phyloP scores from a whole-genome alignment of 2,113 vertebrate species.

The Passerina amoena region DNA sequence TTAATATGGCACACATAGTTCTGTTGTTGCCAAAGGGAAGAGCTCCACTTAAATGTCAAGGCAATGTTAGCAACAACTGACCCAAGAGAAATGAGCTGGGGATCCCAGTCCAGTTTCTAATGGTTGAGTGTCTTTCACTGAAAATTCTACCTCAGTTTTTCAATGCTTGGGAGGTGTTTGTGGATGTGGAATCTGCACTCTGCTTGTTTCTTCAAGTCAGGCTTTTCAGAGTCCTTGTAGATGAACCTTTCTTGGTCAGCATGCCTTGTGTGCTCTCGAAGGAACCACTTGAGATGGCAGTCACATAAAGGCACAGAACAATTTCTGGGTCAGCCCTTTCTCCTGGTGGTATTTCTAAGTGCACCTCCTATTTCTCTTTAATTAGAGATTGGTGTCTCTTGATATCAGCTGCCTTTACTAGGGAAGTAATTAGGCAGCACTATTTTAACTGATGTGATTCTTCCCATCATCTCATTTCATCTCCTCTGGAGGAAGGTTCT shows the following conservation, averaged over 20 bases:
- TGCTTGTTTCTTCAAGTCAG: not conserved
- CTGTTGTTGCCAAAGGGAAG: constrained; percentile 36
- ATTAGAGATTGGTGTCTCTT: not conserved
- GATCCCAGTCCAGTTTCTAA: not conserved
- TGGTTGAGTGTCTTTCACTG: not conserved
- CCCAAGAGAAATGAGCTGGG: not conserved
- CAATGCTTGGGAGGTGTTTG: not conserved
- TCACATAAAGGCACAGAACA: not conserved
- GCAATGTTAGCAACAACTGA: not conserved
- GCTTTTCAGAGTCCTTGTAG: not conserved
- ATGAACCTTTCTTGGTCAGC: not conserved
- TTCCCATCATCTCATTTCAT: not conserved
- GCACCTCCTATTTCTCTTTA: not conserved
- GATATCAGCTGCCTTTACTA: not conserved
- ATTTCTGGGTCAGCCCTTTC: not conserved
- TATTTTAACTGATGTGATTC: not conserved
- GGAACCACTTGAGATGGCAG: not conserved
- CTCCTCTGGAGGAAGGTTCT: not conserved
- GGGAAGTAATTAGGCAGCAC: not conserved
- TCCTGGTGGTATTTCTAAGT: not conserved
- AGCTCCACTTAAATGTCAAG: constrained; percentile 33
- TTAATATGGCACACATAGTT: constrained; percentile 35
- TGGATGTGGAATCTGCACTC: not conserved
- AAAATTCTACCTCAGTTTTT: not conserved
- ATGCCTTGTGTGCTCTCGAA: not conserved